Evolutionary conservation across 1,140 invertebrate genomes (phyloP), one percentile per base, ranked within the genome.

Genomic region (Drusus annulatus): DNA sequence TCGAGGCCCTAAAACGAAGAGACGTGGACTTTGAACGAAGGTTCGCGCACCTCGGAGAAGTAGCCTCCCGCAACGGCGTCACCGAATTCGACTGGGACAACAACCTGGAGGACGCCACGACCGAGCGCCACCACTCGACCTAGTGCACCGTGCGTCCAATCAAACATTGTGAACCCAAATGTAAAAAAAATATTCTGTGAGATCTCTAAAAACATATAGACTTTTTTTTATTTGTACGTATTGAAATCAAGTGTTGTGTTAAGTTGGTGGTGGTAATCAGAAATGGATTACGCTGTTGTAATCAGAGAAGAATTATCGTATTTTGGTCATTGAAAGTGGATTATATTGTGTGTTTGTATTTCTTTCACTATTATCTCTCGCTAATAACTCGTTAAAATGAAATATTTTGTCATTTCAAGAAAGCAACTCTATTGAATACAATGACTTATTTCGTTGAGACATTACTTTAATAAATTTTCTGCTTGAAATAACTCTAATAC

Each of bases 1-100:
- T 98, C 86, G 92, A 95, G 85, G 93, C 93, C 84, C 88, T 97
- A 60, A 95, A 95, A 88, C 92, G 93, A 79, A 92, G 93, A 76
- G 96, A 97, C 88, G 88, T 91, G 8, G 93, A 96, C 87, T 97
- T 97, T 86, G 91, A 93, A 81, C 93, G 94, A 86, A 92, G 94
- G 79, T 96, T 95, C 88, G 91, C 93, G 80, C 94, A 96, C 86
- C 90, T 96, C 76, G 95, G 95, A 79, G 94, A 95, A 84, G 91
- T 95, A 80, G 92, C 93, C 31, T 91, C 89, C 17, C 91, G 92
- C 78, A 93, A 91, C 86, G 94, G 93, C 78, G 93, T 93, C 80
- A 95, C 94, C 68, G 94, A 95, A 87, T 96, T 96, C 86, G 95
- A 96, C 89, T 96, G 95, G 95, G 95, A 96, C 87, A 94, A 93